Percentiles rank a stretch among this genome's conserved stretches.
Evolutionary conservation across 2,888 invertebrate genomes (phyloP).

Genomic region (Ariolimax columbianus): DNA sequence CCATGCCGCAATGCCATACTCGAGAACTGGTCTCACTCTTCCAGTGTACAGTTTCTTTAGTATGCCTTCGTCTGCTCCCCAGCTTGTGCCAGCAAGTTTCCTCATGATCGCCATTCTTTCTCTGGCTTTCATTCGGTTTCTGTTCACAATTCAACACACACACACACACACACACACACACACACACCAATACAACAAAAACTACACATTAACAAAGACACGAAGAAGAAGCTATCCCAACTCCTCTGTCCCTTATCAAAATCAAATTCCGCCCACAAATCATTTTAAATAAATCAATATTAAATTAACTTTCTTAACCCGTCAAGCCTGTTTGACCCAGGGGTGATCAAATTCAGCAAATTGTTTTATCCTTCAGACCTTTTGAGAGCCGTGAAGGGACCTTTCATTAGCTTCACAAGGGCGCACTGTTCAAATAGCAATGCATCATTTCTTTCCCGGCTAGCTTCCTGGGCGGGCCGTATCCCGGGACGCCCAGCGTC

Average conservation of each 20-base stretch:
- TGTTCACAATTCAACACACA: not conserved
- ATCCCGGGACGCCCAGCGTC: not conserved
- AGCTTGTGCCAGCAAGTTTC: no score
- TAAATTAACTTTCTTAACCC: slow-evolving; percentile 8
- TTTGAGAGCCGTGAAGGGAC: not conserved
- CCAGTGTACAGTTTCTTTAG: no score
- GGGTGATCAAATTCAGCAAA: slow-evolving; percentile 6
- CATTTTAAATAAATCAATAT: slow-evolving; percentile 17
- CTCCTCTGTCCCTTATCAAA: not conserved
- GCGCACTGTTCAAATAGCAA: slow-evolving; percentile 35
- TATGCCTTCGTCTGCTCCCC: no score
- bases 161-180: not conserved
- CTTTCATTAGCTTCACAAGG: slow-evolving; percentile 10
- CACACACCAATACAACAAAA: not conserved
- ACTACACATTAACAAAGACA: not conserved
- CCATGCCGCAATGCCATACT: no score
- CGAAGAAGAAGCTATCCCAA: not conserved
- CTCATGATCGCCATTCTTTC: no score
- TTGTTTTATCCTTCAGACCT: slow-evolving; percentile 25
- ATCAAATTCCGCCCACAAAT: not conserved
- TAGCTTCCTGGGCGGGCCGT: not conserved
- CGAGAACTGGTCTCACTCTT: no score
- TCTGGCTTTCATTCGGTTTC: no score
- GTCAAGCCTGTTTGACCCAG: not conserved
- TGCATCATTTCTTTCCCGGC: slow-evolving; percentile 13